phyloP scores from a whole-genome alignment of 2,113 vertebrate species.

The Symphodus melops region DNA sequence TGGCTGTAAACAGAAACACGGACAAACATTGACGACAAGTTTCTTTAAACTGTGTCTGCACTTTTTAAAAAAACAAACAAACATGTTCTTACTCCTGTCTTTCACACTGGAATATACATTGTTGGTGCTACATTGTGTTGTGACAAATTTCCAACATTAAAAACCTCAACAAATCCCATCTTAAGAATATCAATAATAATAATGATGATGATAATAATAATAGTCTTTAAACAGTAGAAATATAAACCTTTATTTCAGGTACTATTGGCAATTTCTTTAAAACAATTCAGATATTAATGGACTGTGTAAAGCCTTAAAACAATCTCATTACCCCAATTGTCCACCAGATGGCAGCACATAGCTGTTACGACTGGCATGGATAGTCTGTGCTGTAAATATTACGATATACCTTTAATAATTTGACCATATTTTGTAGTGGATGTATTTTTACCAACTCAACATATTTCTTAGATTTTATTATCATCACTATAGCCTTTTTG shows the following conservation, averaged over 20 bases:
- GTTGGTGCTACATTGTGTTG: constrained; percentile 1
- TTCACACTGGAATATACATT: background rate
- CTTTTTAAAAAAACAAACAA: background rate
- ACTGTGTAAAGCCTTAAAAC: too few species aligned
- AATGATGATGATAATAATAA: too few species aligned
- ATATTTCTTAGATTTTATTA: background rate
- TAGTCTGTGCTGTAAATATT: background rate
- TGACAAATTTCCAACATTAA: too few species aligned
- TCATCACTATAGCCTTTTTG: background rate
- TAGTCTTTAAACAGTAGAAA: too few species aligned
- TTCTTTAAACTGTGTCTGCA: constrained; percentile 2
- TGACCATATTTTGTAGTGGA: background rate
- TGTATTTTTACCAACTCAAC: background rate
- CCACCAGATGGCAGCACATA: constrained; percentile 65
- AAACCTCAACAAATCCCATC: too few species aligned
- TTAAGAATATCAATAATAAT: too few species aligned
- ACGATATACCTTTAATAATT: background rate
- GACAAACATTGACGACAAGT: background rate
- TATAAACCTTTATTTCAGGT: too few species aligned
- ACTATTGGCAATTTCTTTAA: too few species aligned
- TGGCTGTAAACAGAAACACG: background rate
- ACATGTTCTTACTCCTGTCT: background rate
- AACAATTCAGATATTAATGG: too few species aligned
- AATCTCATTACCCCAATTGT: background rate
- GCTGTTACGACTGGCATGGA: background rate